Base-by-base conservation (phyloP, 2,888 invertebrate species). In the Emmelina monodactyla region DNA sequence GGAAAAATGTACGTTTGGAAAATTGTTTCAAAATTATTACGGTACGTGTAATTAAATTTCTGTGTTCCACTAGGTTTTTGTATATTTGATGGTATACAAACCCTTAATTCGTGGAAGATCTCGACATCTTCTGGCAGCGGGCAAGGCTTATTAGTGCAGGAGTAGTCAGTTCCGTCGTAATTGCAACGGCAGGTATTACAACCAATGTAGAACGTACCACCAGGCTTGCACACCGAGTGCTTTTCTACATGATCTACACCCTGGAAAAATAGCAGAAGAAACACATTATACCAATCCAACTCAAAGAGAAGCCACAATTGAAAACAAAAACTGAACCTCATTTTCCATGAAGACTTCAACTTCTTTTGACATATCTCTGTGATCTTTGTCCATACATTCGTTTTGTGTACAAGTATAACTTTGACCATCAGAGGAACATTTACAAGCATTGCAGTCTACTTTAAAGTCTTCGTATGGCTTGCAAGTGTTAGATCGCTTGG, bases 401-500 rank as follows among this genome's bases (percentile, higher is more conserved):
- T 76, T 76, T 28, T 75, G 69, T 0, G 82, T 79, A 45, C 84
- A 84, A 0, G 66, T 55, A 45, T 75, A 83, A 14, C 75, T 81
- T 2, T 66, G 61, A 0, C 83, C 82, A 16, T 78, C 71, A 0
- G 55, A 49, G 1, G 79, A 67, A 44, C 84, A 85, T 45, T 69
- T 70, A 45, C 85, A 85, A 2, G 66, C 62, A 46, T 84, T 84
- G 50, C 85, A 84, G 14, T 83, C 82, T 2, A 66, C 49, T 46
- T 66, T 62, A 39, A 83, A 82, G 33, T 63, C 65, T 32, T 75
- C 64, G 30, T 69, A 64, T 0, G 83, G 71, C 37, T 76, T 76
- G 46, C 83, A 83, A 0, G 63, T 3, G 3, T 12, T 53, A 0
- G 60, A 55, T 1, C 64, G 46, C 29, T 69, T 71, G 2, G 44